phyloP scores from a whole-genome alignment of 2,797 vertebrate genomes.

The Pristis pectinata region DNA sequence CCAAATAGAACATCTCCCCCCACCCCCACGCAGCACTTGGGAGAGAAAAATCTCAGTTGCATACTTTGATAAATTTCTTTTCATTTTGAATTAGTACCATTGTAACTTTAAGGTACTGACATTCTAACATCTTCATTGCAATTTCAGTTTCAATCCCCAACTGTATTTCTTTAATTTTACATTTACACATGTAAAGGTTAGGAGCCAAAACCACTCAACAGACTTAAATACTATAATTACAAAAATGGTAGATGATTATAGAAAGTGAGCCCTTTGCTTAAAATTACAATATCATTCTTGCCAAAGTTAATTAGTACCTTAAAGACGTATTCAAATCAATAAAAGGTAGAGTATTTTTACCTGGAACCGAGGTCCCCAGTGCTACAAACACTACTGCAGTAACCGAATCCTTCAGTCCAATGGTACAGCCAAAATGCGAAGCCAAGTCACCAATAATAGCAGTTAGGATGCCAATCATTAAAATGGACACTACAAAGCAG shows the following conservation, averaged over 20 bases:
- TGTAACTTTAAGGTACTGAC: neutral
- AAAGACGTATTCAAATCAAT: neutral
- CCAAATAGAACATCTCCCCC: too few relatives aligned
- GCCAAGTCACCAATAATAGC: conserved; percentile 91
- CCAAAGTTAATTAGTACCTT: neutral
- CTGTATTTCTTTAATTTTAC: neutral
- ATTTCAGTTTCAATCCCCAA: neutral
- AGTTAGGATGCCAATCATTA: conserved; percentile 84
- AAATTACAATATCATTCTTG: neutral
- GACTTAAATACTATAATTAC: neutral
- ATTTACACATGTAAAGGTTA: neutral
- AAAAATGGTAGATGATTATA: neutral
- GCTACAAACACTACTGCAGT: conserved; percentile 93
- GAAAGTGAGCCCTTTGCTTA: neutral
- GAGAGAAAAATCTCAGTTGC: neutral
- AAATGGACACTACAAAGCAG: conserved; percentile 86
- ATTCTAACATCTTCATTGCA: neutral
- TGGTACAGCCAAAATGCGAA: conserved; percentile 93
- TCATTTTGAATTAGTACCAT: neutral
- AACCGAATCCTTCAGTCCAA: conserved; percentile 92
- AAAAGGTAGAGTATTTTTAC: conserved; percentile 53
- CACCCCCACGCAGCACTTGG: neutral
- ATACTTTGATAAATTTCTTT: neutral
- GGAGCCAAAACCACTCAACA: neutral
- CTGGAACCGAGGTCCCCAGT: conserved; percentile 89